Conservation (phyloP, 2,797 vertebrate genomes). For the Gorsachius magnificus region DNA sequence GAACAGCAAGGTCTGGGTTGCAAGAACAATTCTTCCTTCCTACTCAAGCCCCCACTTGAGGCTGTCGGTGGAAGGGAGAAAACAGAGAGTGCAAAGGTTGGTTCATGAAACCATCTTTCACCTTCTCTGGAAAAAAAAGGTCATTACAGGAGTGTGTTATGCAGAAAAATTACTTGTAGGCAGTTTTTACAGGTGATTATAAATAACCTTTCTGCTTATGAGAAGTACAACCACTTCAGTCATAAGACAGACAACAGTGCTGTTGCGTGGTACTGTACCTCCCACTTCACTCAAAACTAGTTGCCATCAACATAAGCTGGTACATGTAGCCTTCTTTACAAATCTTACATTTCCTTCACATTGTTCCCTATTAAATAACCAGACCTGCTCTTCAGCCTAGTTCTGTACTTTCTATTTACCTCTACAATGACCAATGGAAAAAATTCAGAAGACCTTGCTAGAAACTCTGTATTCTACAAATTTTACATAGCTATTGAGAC, state of each 20-base stretch:
- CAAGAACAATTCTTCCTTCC: not conserved
- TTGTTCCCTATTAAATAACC: not conserved
- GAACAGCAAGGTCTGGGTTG: not conserved
- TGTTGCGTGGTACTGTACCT: not conserved
- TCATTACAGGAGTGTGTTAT: not conserved
- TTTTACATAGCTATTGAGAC: not conserved
- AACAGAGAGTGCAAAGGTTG: not conserved
- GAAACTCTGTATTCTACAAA: not conserved
- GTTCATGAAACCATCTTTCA: not conserved
- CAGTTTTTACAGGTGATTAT: not conserved
- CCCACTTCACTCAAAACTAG: not conserved
- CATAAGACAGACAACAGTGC: not conserved
- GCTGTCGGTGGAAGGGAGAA: not conserved
- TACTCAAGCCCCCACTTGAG: not conserved
- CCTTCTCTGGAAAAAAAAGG: not conserved
- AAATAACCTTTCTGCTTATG: not conserved
- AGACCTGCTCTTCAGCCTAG: not conserved
- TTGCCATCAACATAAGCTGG: not conserved
- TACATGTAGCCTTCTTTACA: not conserved
- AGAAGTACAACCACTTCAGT: not conserved
- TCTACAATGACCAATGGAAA: not conserved
- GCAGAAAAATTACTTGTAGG: not conserved
- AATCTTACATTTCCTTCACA: not conserved
- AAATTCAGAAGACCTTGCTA: not conserved
- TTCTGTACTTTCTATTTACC: not conserved